Evolutionary conservation across 2,113 vertebrate genomes (phyloP), one percentile per base, ranked within the genome.

Genomic region (Oreochromis spilurus): DNA sequence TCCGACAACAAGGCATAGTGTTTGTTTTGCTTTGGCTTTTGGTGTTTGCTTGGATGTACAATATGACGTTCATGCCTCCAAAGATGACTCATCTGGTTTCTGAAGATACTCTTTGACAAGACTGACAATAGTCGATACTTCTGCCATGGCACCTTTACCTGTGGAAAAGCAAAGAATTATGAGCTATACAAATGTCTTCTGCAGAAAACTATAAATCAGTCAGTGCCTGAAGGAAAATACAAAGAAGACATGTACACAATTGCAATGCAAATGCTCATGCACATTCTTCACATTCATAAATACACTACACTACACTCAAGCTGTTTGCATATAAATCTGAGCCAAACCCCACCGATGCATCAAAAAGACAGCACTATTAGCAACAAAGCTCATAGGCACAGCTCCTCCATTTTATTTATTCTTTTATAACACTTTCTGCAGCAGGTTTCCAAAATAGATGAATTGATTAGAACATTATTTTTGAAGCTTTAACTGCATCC

Each of bases 61-160:
- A 6, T 36, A 45, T 1, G 5, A 79, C 31, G 0, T 77, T 84
- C 70, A 90, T 24, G 83, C 85, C 48, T 83, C 60, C 45, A 87
- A 40, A 85, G 79, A 53, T 78, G 85, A 88, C n/a, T 91, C 89
- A 45, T 90, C 87, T 57, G 77, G 36, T 88, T 83, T 91, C 21
- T 72, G 90, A 29, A 95, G 83, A 84, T 95, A 91, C 60, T 95
- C 94, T 86, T 95, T 94, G 67, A 99, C 95, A 6, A 91, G 94
- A 67, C 94, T 94, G 85, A 98, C 91, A 31, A 99, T 98, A 65
- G 97, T 97, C 4, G 93, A 92, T 55, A 99, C 96, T 87, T 99
- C 99, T 31, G 98, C 98, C 99, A 99, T 99, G 92, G 97, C 99
- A 1, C 99, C 99, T 90, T 90, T 96, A 91, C 99, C 99, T 99